phyloP scores from a whole-genome alignment of 2,888 invertebrate genomes.

The Acronicta leporina region DNA sequence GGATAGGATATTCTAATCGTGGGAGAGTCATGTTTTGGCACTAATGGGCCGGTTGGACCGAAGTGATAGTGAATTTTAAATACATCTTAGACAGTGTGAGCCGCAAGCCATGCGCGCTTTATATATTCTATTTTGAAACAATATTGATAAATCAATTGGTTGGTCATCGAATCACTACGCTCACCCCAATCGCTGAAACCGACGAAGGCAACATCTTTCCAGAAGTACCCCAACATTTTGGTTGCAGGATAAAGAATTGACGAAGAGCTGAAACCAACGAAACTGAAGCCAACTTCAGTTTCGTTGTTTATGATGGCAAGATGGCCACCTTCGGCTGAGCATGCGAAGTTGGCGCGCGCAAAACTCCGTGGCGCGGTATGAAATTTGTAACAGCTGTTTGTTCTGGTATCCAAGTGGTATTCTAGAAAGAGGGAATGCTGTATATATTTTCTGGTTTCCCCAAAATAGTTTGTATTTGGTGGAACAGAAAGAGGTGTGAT shows the following conservation, averaged over 20 bases:
- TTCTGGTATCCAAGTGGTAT: slow-evolving; percentile 60
- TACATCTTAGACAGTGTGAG: too few relatives aligned
- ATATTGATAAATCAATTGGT: too few relatives aligned
- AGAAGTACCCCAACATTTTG: slow-evolving; percentile 43
- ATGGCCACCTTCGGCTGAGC: slow-evolving; percentile 69
- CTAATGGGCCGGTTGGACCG: too few relatives aligned
- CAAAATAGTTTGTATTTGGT: too few relatives aligned
- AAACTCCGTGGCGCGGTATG: slow-evolving; percentile 64
- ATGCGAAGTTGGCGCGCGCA: slow-evolving; percentile 67
- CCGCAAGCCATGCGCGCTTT: too few relatives aligned
- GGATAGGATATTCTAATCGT: too few relatives aligned
- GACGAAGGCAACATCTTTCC: slow-evolving; percentile 57
- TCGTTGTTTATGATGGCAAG: slow-evolving; percentile 70
- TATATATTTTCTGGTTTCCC: too few relatives aligned
- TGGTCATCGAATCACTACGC: slow-evolving; percentile 63
- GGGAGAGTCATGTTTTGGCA: too few relatives aligned
- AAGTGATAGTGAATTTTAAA: too few relatives aligned
- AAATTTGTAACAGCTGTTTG: slow-evolving; percentile 73
- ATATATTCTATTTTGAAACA: too few relatives aligned
- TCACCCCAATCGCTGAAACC: slow-evolving; percentile 65
- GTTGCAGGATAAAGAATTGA: slow-evolving; percentile 52
- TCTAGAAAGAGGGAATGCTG: slow-evolving; percentile 55
- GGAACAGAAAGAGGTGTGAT: too few relatives aligned
- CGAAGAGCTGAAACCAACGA: slow-evolving; percentile 62
- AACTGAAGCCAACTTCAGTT: slow-evolving; percentile 53